Percentiles rank a stretch among this genome's conserved stretches.
These are phyloP conservation scores for Momotus momota DNA, from an alignment of 2,797 vertebrate genomes.

Conservation along the genomic window DNA sequence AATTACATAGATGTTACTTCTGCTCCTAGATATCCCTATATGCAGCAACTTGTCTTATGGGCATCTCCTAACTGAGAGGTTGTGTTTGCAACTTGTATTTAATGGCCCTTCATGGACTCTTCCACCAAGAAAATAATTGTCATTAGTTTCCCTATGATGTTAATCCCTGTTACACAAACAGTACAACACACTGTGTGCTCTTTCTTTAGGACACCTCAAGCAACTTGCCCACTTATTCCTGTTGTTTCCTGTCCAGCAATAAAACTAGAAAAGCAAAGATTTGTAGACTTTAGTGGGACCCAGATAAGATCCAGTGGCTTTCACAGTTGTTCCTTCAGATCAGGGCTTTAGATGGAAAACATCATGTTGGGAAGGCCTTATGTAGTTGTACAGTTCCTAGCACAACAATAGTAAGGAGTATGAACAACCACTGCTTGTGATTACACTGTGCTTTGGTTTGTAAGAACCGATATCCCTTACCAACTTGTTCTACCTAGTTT, in stretches of 20 bases:
- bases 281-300: background rate
- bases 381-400: background rate
- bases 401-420: background rate
- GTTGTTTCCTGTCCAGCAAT: background rate
- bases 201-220: background rate
- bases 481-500: background rate
- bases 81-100: background rate
- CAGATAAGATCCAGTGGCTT: background rate
- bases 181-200: rapidly evolving
- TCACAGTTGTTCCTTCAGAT: background rate
- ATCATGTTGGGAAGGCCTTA: background rate
- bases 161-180: background rate
- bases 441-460: background rate
- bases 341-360: background rate
- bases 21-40: background rate
- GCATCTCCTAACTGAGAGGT: background rate
- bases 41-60: background rate
- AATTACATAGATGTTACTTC: rapidly evolving
- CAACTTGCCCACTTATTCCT: rapidly evolving
- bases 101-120: background rate
- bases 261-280: background rate
- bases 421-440: background rate
- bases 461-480: background rate
- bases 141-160: background rate
- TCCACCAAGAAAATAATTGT: background rate